These are phyloP conservation scores for Scolopax mira DNA, from an alignment of 2,113 vertebrate species.

Conservation along the genomic window DNA sequence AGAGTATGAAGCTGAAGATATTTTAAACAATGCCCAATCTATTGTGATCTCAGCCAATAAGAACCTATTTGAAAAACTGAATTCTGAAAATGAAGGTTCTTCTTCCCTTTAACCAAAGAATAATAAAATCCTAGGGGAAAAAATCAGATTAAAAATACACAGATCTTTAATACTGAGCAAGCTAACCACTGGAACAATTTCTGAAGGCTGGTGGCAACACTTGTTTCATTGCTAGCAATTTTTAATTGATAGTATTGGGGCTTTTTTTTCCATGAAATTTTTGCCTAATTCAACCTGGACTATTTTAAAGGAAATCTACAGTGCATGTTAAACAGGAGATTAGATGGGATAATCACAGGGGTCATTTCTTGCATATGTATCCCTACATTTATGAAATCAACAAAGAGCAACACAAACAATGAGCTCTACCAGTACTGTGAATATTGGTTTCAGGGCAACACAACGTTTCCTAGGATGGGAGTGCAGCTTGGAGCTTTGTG, in stretches of 20 bases:
- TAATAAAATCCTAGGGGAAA: background rate
- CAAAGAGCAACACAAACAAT: background rate
- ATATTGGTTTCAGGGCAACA: background rate
- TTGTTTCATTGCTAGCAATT: background rate
- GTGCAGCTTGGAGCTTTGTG: background rate
- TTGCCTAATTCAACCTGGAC: background rate
- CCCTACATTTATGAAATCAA: background rate
- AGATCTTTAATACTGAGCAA: background rate
- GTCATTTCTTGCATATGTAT: background rate
- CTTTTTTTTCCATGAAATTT: background rate
- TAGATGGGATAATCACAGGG: background rate
- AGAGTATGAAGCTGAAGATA: background rate
- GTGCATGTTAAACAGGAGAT: background rate
- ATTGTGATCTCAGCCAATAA: background rate
- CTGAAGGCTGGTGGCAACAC: background rate
- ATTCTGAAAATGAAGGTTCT: background rate
- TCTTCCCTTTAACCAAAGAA: background rate
- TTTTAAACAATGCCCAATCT: background rate
- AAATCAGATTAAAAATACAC: background rate
- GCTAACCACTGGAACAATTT: background rate
- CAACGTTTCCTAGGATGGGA: background rate
- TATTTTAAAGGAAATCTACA: background rate
- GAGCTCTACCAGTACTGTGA: background rate
- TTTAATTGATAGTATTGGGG: background rate
- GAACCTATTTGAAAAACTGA: background rate